Evolutionary conservation across 2,113 vertebrate species (phyloP), one percentile per base, ranked within the genome.

Genomic region (Aptenodytes patagonicus): DNA sequence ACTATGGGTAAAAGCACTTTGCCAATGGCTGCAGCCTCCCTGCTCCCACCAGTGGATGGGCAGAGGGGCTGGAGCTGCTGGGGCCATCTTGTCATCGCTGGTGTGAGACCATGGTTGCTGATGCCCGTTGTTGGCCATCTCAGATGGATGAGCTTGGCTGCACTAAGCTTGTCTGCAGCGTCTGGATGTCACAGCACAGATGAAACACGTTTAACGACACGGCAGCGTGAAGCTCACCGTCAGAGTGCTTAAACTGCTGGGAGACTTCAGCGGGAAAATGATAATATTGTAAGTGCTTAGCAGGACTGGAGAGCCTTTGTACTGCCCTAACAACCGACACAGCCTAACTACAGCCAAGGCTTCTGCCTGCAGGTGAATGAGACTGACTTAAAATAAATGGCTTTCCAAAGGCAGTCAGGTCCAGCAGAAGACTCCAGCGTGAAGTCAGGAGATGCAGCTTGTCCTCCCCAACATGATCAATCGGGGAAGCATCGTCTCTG

Each of bases 91-190:
- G 11, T 25, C 6, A 0, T 51, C 2, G 0, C 52, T 49, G 64
- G 2, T 11, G n/a, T 24, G 64, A 54, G 58, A 11, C 64, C 19
- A 3, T 8, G 24, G 36, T 17, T 31, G n/a, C 60, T 38, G 83
- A 28, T 55, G 36, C 32, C 32, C 2, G 0, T 36, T 34, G 6
- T 12, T 1, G 1, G 29, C 13, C 2, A 0, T 55, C 12, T 36
- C 1, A 0, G 75, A 9, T 12, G 32, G 34, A 36, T 32, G 44
- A 90, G 34, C 55, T 21, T 81, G 87, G 28, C 62, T 70, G 25
- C 31, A 36, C 28, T 58, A 21, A 52, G 29, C 24, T 51, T 58
- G 49, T 36, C 55, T 68, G 58, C 40, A 44, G 36, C 0, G 2
- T n/a, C 49, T 69, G 73, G 42, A 51, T 92, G 62, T 65, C 62